A percentile compares a stretch with the other conserved stretches of the same genome.
Conservation (phyloP, 1,140 invertebrate species). For the Drosophila seguyi region DNA sequence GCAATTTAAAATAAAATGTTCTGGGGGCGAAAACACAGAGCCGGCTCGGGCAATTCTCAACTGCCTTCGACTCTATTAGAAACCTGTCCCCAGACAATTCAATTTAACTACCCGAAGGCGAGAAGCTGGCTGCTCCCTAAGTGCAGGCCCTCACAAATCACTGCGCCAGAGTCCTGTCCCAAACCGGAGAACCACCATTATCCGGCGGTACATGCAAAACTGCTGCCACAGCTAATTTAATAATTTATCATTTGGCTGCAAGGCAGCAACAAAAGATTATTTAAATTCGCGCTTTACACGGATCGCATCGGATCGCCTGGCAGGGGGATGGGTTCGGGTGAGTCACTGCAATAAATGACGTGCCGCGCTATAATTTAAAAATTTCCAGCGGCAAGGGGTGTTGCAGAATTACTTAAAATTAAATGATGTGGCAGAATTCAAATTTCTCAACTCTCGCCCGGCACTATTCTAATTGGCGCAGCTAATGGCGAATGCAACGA, state of each 20-base stretch:
- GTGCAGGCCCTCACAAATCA: conserved; percentile 69
- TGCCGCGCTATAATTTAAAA: conserved; percentile 76
- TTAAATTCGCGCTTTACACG: conserved; percentile 75
- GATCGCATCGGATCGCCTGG: conserved; percentile 35
- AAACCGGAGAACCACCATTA: conserved; percentile 34
- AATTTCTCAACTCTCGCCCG: conserved; percentile 65
- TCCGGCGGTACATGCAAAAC: conserved; percentile 61
- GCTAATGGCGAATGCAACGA: conserved; percentile 73
- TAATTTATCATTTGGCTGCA: conserved; percentile 84
- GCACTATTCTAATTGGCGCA: conserved; percentile 75
- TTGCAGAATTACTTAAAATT: conserved; percentile 77
- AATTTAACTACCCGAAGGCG: conserved; percentile 66
- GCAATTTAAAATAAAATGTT: conserved; percentile 80
- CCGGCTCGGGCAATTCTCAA: conserved; percentile 48
- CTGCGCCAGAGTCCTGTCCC: conserved; percentile 11
- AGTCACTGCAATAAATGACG: conserved; percentile 49
- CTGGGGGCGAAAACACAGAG: conserved; percentile 37
- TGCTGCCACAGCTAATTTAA: conserved; percentile 83
- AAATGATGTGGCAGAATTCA: conserved; percentile 85
- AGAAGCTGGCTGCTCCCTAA: conserved; percentile 37
- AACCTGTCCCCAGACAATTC: conserved; percentile 81
- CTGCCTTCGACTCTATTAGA: conserved; percentile 72
- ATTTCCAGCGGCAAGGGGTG: conserved; percentile 54
- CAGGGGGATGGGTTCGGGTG: conserved; percentile 13
- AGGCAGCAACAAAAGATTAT: conserved; percentile 84